Evolutionary conservation across 2,888 invertebrate genomes (phyloP), one percentile per base, ranked within the genome.

Genomic region (Lacanobia oleracea): DNA sequence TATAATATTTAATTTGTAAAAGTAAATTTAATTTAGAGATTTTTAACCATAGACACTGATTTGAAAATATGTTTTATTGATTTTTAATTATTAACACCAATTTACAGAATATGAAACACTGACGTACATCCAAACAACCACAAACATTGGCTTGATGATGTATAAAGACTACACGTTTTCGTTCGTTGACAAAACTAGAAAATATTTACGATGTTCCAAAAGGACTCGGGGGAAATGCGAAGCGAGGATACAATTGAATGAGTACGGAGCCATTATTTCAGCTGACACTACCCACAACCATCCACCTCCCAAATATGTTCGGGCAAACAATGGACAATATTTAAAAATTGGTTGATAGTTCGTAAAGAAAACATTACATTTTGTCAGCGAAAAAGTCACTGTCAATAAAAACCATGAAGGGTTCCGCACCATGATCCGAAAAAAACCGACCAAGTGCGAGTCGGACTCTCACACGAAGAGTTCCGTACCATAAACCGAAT

Each of bases 141-240:
- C n/a, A 16, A 68, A 21, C 12, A 67, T 16, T 33, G 77, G 79
- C 6, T 53, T 89, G 16, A 68, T 87, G 27, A 81, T 88, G 77
- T 85, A 85, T 40, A 57, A 82, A 64, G 63, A 82, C 27, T 83
- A 87, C 67, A 73, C 84, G 18, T 91, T 85, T 77, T 88, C 87
- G 5, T 88, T 79, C 43, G 27, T 76, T 27, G 81, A 85, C 33
- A 86, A 75, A 54, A 73, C 64, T 2, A 88, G 73, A 64, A 86
- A 56, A 59, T 84, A 86, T 27, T 79, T 91, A 21, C 72, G 88
- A 6, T 91, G 91, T 57, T 91, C 91, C 0, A 89, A 77, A 51
- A 79, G 81, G 27, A 48, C 72, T 8, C 78, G 86, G 8, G 88
- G 85, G 2, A 86, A 87, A 37, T 89, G 89, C 45, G 70, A 82